Evolutionary conservation across 1,140 invertebrate genomes (phyloP), one percentile per base, ranked within the genome.

Genomic region (Whitmania pigra): DNA sequence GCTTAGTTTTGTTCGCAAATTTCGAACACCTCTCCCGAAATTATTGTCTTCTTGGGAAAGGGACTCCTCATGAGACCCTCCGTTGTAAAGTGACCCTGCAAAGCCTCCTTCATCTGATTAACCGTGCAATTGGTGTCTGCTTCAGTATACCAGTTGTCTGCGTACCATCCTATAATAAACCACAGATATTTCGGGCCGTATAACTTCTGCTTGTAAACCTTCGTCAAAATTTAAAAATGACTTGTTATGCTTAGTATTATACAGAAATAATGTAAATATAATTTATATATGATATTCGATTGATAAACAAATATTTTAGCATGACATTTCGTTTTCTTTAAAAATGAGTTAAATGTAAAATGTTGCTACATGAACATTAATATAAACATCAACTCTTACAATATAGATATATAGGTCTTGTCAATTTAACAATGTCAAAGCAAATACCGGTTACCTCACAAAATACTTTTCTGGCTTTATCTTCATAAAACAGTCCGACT

Each of bases 81-180:
- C 0, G 96, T 99, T 0, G 96, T 99, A 20, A 99, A 83, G 53
- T 74, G 73, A 13, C 73, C 73, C 40, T 27, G 25, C 43, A 69
- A 91, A 0, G 95, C 96, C 73, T 87, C 86, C 60, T 79, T 78
- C 91, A 99, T 95, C 81, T 99, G 87, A 76, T 96, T 90, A 54
- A 86, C 86, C 0, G 93, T 96, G 79, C 97, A 99, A 73, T 93
- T 89, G 36, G 97, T 89, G 67, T 91, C 89, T n/a, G 88, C 86
- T 20, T 81, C 77, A 78, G 92, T 90, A 80, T 94, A 99, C 96
- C 96, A 99, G 78, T 97, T 94, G 80, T 99, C 94, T 78, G 98
- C 93, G 81, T 99, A 99, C 96, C 96, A 99, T 57, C 93, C 96
- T 78, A 99, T 98, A 82, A 99, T 95, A 81, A 98, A 97, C 96